phyloP scores from a whole-genome alignment of 2,113 vertebrate genomes.

The Nesospiza acunhae region DNA sequence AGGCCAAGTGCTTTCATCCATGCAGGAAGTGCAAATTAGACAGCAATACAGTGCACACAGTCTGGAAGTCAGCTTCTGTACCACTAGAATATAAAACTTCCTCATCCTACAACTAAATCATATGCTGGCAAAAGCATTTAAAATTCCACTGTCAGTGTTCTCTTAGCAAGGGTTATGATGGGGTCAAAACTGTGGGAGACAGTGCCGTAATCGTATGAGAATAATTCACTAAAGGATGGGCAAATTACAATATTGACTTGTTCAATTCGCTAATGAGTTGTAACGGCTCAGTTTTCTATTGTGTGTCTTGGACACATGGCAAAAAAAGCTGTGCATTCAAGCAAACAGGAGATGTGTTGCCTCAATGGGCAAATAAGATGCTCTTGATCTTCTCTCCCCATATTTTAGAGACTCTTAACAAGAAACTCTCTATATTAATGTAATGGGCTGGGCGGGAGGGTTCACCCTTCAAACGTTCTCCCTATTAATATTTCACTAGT shows the following conservation, averaged over 20 bases:
- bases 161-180: not conserved
- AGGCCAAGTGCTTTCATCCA: slow-evolving; percentile 31
- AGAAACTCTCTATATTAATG: not conserved
- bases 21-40: slow-evolving; percentile 4
- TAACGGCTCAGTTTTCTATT: not conserved
- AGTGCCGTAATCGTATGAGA: not conserved
- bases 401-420: not conserved
- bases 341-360: not conserved
- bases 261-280: not conserved
- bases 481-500: not conserved
- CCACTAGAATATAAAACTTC: not conserved
- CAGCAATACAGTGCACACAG: not conserved
- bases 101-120: slow-evolving; percentile 15
- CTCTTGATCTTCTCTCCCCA: not conserved
- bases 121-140: slow-evolving; percentile 9
- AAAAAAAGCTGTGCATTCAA: not conserved
- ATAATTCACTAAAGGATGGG: not conserved
- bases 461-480: not conserved
- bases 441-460: too few species aligned
- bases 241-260: not conserved
- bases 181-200: not conserved
- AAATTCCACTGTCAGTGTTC: not conserved
- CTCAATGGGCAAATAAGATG: not conserved
- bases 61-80: slow-evolving; percentile 12
- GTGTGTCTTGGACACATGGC: not conserved